Base-by-base conservation (phyloP, 2,113 vertebrate species). In the Cichladusa arquata region DNA sequence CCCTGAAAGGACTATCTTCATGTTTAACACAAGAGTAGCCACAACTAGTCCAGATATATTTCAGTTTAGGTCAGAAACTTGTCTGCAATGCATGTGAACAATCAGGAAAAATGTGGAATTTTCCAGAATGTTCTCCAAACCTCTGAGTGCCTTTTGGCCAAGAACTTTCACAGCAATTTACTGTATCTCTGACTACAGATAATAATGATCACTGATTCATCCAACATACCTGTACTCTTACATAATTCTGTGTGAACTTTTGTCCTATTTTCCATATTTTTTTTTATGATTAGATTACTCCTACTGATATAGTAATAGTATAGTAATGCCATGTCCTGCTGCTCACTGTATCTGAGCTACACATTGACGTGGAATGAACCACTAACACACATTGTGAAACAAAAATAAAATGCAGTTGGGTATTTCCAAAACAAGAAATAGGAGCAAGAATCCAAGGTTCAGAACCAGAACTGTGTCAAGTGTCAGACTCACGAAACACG, bases 211-310 rank as follows among this genome's bases (percentile, higher is more conserved):
- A 40, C 3, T 61, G 7, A 64, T n/a, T 67, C 20, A 92, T 57
- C 34, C 14, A 4, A 56, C 12, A 20, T 51, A 26, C 12, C 15
- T 61, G 24, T 8, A 60, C 13, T 82, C 51, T 86, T 26, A 69
- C 25, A 42, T 5, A 77, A 45, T 38, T 54, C 38, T 31, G 14
- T 0, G 1, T 67, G 80, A 6, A 34, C 44, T 93, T 92, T 51
- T 76, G 48, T 57, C 44, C 42, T 56, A 25, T 64, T 56, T 92
- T 71, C 69, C 48, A n/a, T 13, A 6, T 24, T 50, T 24, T 83
- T 77, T 80, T 80, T 82, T 26, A 72, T 64, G 79, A 95, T 85
- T 42, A 67, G 26, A 64, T 71, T 15, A 88, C n/a, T 60, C 53
- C 24, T 53, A 11, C 5, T 2, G 0, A 26, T 58, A 57, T n/a